phyloP scores from a whole-genome alignment of 2,888 invertebrate genomes.

The Cephonodes hylas region DNA sequence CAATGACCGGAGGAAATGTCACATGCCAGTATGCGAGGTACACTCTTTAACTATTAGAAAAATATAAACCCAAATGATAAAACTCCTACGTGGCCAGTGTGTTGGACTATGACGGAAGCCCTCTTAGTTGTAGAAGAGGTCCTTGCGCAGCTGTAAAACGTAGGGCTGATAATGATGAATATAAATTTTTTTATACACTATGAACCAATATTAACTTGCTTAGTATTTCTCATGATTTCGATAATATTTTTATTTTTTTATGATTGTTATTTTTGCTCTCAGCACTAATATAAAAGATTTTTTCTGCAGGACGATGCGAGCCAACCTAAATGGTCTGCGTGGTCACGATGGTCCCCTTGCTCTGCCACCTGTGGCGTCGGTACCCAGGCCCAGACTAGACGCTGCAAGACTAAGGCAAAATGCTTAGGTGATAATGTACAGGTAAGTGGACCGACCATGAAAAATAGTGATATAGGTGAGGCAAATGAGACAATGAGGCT shows the following conservation, averaged over 20 bases:
- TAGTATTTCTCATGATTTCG: too few species aligned
- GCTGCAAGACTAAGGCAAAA: conserved; percentile 55
- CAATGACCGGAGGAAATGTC: conserved; percentile 61
- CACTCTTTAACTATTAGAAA: conserved; percentile 13
- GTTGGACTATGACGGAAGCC: too few species aligned
- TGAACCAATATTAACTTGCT: too few species aligned
- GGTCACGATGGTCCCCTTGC: conserved; percentile 81
- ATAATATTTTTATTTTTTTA: too few species aligned
- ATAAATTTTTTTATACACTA: too few species aligned
- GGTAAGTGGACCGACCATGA: conserved; percentile 32
- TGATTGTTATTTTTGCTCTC: too few species aligned
- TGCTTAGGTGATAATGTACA: conserved; percentile 63
- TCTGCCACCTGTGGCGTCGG: conserved; percentile 65
- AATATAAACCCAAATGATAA: too few species aligned
- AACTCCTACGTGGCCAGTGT: too few species aligned
- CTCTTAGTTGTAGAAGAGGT: too few species aligned
- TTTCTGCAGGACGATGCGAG: conserved; percentile 24
- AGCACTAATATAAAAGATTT: not conserved
- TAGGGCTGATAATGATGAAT: too few species aligned
- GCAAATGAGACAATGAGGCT: not conserved
- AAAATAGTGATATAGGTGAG: not conserved
- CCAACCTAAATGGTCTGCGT: conserved; percentile 61
- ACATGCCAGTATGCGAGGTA: conserved; percentile 74
- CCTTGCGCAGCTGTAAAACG: too few species aligned
- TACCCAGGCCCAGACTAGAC: conserved; percentile 69